Evolutionary conservation across 2,888 invertebrate genomes (phyloP).

Genomic region (Drosophila colorata): DNA sequence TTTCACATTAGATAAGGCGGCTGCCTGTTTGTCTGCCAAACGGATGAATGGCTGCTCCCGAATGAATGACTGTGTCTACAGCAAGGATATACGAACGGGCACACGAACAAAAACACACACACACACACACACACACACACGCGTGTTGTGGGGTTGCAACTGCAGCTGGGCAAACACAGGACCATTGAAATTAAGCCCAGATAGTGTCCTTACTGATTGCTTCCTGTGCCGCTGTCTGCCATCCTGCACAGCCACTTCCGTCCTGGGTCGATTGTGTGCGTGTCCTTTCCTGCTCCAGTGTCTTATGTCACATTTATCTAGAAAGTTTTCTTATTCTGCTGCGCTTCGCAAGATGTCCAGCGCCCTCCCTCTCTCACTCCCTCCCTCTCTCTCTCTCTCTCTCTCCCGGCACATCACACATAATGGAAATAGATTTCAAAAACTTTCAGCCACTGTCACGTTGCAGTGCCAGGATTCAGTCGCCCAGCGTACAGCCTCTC

Average conservation of each 20-base stretch:
- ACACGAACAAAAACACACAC: slow-evolving; percentile 5
- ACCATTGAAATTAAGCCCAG: slow-evolving; percentile 75
- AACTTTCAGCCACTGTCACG: slow-evolving; percentile 65
- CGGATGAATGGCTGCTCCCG: slow-evolving; percentile 57
- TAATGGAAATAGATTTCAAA: slow-evolving; percentile 78
- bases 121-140: background rate
- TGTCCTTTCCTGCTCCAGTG: slow-evolving; percentile 70
- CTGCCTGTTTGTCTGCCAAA: slow-evolving; percentile 66
- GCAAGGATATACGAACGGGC: slow-evolving; percentile 16
- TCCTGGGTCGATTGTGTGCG: slow-evolving; percentile 59
- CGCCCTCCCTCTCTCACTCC: slow-evolving; percentile 11
- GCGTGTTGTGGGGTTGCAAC: background rate
- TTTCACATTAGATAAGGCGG: slow-evolving; percentile 79
- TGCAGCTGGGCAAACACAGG: slow-evolving; percentile 52
- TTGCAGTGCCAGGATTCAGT: slow-evolving; percentile 9
- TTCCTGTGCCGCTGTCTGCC: slow-evolving; percentile 69
- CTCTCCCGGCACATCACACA: slow-evolving; percentile 54
- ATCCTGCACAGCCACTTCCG: slow-evolving; percentile 69
- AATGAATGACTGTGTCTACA: slow-evolving; percentile 52
- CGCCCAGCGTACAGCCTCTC: too few species aligned
- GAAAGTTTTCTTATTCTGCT: slow-evolving; percentile 72
- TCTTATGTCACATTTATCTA: slow-evolving; percentile 82
- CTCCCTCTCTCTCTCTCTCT: slow-evolving; percentile 27
- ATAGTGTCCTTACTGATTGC: slow-evolving; percentile 83
- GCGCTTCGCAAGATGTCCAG: slow-evolving; percentile 39